Conservation (phyloP, 2,888 invertebrate species). For the Calliopum simillimum region DNA sequence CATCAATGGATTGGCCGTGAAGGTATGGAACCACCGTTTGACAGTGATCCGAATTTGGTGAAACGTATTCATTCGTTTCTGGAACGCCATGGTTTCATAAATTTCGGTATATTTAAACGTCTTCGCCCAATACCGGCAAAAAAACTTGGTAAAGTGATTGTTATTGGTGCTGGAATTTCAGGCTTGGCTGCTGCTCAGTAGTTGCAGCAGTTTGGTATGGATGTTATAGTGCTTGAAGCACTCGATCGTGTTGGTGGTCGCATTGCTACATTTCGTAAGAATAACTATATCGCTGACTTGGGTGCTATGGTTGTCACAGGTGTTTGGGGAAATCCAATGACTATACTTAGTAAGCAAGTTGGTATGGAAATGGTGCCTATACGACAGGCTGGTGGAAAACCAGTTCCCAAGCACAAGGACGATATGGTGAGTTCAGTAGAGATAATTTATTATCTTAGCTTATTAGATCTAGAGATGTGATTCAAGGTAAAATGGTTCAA, state of each 20-base stretch:
- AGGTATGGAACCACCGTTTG: conserved; percentile 90
- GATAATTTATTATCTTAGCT: no score
- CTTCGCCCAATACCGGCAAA: conserved; percentile 79
- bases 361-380: conserved; percentile 96
- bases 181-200: conserved; percentile 96
- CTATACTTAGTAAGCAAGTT: conserved; percentile 94
- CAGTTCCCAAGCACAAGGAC: conserved; percentile 96
- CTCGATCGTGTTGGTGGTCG: conserved; percentile 96
- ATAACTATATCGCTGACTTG: conserved; percentile 75
- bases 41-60: conserved; percentile 88
- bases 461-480: no score
- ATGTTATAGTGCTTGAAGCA: conserved; percentile 89
- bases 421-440: conserved; percentile 92
- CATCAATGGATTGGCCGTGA: no score
- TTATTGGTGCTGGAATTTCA: conserved; percentile 82
- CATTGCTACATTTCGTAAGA: conserved; percentile 94
- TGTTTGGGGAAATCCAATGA: conserved; percentile 95
- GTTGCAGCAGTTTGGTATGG: conserved; percentile 94
- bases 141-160: conserved; percentile 74
- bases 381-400: conserved; percentile 87
- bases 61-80: conserved; percentile 90
- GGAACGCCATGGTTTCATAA: conserved; percentile 96
- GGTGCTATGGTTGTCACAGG: conserved; percentile 99
- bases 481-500: no score
- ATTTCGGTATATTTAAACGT: conserved; percentile 95